A percentile compares a stretch with the other conserved stretches of the same genome.
Evolutionary conservation across 2,797 vertebrate genomes (phyloP).

Genomic region (Tarsius wallacei): DNA sequence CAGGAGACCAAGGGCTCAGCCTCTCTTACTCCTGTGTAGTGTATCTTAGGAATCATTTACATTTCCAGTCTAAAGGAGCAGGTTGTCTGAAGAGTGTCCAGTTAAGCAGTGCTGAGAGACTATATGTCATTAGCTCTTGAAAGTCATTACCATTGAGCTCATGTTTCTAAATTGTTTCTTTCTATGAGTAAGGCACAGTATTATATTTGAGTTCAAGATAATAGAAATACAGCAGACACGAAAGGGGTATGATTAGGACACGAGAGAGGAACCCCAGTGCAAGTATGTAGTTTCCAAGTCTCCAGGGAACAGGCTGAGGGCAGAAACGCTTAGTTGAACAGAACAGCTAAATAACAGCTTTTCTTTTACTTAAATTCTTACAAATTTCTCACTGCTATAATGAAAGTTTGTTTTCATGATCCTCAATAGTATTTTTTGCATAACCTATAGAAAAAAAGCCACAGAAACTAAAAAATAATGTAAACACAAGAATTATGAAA

Average conservation of each 20-base stretch:
- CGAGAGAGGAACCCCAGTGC: neutral
- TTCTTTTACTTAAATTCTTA: neutral
- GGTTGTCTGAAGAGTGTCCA: slow-evolving; percentile 14
- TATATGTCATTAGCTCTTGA: neutral
- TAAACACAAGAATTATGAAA: slow-evolving; percentile 17
- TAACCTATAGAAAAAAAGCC: neutral
- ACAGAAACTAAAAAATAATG: neutral
- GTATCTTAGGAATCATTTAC: neutral
- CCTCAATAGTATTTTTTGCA: neutral
- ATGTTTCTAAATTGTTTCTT: neutral
- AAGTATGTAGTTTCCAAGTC: neutral
- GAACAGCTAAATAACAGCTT: neutral
- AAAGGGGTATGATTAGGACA: neutral
- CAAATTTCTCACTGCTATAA: neutral
- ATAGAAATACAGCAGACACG: neutral
- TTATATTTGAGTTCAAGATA: slow-evolving; percentile 28
- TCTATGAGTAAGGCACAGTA: neutral
- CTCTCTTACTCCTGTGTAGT: neutral
- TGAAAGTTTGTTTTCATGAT: slow-evolving; percentile 7
- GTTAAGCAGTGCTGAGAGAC: neutral
- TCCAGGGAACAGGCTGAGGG: neutral
- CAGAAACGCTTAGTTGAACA: neutral
- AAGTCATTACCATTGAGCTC: neutral
- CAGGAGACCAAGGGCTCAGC: neutral
- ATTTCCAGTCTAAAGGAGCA: neutral